These are phyloP conservation scores for Drosophila eohydei DNA, from an alignment of 2,888 invertebrate genomes.

Conservation along the genomic window DNA sequence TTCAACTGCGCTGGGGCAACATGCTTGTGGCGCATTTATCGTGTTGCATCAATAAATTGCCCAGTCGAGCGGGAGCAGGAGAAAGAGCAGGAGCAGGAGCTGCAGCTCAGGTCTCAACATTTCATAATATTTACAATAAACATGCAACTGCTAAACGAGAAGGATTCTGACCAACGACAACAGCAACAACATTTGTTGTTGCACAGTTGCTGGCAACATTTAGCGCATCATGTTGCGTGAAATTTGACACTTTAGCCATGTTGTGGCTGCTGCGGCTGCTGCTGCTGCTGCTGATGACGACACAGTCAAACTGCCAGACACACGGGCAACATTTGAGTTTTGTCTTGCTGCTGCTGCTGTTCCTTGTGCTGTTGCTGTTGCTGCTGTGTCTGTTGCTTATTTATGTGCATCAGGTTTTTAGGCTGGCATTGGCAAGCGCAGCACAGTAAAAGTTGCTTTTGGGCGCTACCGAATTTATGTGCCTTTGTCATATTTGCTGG, in stretches of 20 bases:
- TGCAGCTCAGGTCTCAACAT: conserved; percentile 70
- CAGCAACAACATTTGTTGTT: conserved; percentile 43
- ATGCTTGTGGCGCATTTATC: conserved; percentile 75
- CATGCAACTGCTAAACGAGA: conserved; percentile 75
- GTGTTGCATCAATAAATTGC: conserved; percentile 76
- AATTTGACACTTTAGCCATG: conserved; percentile 78
- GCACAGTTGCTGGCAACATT: conserved; percentile 76
- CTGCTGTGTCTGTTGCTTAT: conserved; percentile 46
- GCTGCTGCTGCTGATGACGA: conserved; percentile 47
- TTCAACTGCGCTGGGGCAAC: conserved; percentile 26
- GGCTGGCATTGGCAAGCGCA: conserved; percentile 14
- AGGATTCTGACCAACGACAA: conserved; percentile 36
- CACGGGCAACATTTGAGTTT: conserved; percentile 65
- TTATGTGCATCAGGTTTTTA: conserved; percentile 53
- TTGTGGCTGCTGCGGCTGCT: conserved; percentile 32
- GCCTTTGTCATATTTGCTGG: conserved; percentile 77
- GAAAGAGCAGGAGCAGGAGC: conserved; percentile 29
- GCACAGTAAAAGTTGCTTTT: conserved; percentile 16
- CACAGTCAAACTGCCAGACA: conserved; percentile 66
- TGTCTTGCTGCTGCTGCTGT: conserved; percentile 32
- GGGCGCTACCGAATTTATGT: conserved; percentile 77
- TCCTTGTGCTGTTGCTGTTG: conserved; percentile 28
- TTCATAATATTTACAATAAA: conserved; percentile 82
- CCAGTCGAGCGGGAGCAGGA: conserved; percentile 30
- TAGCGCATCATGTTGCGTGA: conserved; percentile 81